These are phyloP conservation scores for Dorcus hopei DNA, from an alignment of 2,888 invertebrate genomes.

Conservation along the genomic window DNA sequence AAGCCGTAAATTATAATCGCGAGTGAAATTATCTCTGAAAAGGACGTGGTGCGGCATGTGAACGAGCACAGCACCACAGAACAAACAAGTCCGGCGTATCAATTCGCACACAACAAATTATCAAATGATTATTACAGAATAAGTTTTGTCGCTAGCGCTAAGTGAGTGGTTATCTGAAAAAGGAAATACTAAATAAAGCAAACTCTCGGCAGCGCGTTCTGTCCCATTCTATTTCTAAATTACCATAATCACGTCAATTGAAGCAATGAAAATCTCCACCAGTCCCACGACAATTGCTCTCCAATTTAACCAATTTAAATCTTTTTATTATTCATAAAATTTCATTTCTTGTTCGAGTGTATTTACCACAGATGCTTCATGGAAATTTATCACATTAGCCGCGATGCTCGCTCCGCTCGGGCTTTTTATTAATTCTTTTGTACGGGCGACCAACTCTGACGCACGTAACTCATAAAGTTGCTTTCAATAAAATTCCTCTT, in stretches of 20 bases:
- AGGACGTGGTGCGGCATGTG: too few species aligned
- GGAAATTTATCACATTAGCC: slow-evolving; percentile 10
- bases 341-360: slow-evolving; percentile 35
- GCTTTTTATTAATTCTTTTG: slow-evolving; percentile 4
- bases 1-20: too few species aligned
- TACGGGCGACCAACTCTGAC: too few species aligned
- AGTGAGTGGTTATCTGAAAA: slow-evolving; percentile 27
- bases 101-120: too few species aligned
- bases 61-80: too few species aligned
- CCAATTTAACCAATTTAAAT: slow-evolving; percentile 51
- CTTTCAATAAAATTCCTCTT: too few species aligned
- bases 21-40: too few species aligned
- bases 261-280: slow-evolving; percentile 44
- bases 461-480: too few species aligned
- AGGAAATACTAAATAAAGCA: slow-evolving; percentile 36
- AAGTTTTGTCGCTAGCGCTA: too few species aligned
- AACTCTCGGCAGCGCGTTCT: slow-evolving; percentile 26
- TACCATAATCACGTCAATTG: slow-evolving; percentile 48
- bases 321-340: slow-evolving; percentile 52
- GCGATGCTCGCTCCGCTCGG: slow-evolving; percentile 4
- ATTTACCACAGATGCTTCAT: slow-evolving; percentile 1
- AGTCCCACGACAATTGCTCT: slow-evolving; percentile 50
- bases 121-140: too few species aligned
- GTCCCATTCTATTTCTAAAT: slow-evolving; percentile 42
- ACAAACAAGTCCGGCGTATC: too few species aligned